Base-by-base conservation (phyloP, 2,888 invertebrate species). In the Drosophila borealis region DNA sequence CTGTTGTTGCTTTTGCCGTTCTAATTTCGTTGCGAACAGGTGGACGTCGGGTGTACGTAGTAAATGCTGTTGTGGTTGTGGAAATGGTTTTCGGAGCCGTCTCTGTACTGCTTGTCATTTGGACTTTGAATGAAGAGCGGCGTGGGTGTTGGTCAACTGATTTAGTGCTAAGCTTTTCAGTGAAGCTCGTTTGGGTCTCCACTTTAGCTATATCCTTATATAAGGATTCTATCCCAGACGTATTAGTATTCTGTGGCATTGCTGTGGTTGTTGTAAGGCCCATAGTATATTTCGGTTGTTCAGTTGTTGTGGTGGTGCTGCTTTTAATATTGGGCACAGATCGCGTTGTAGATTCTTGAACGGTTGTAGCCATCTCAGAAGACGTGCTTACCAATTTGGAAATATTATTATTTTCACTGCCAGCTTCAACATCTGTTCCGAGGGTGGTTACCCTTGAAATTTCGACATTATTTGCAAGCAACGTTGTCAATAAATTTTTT, bases 31-130 rank as follows among this genome's bases (percentile, higher is more conserved):
- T 64, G 1, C 49, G 65, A 33, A 64, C 53, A 0, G 65, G 10
- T 10, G 62, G 67, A 4, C 70, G 68, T 34, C 67, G 51, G 1
- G 65, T 68, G 14, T 46, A 61, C 8, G 39, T 21, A 6, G 9
- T 36, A 19, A 51, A 45, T 1, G 25, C 17, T 8, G 42, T 51
- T 2, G 53, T 57, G 2, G 50, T 51, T 14, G 48, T 14, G 19
- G 56, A 14, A 10, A 17, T 17, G 5, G n/a, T 41, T 48, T 25
- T 19, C 5, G 56, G 56, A 10, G n/a, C 19, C 17, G 36, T 14
- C 19, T 44, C 42, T 4, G 60, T 42, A 36, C n/a, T 48, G n/a
- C 13, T 19, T 11, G 21, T 11, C 10, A n/a, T 25, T 59, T 34
- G 46, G 25, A 14, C 6, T 21, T 36, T 34, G 6, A 25, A 2